A percentile compares a stretch with the other conserved stretches of the same genome.
These are phyloP conservation scores for Cheirogaleus major DNA, from an alignment of 2,797 vertebrate species.

Conservation along the genomic window DNA sequence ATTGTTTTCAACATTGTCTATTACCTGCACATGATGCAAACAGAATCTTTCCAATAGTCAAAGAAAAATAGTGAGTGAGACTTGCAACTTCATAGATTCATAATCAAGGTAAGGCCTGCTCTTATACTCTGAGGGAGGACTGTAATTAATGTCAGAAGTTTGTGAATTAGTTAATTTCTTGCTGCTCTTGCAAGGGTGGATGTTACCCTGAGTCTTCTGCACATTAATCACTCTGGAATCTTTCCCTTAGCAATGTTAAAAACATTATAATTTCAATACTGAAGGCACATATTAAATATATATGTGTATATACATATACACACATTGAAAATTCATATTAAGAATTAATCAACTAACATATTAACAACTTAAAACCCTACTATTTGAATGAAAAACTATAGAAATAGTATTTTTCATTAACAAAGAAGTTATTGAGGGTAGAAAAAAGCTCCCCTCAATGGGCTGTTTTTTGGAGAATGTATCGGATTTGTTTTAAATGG, in stretches of 20 bases:
- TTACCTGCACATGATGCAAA: background rate
- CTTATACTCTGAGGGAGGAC: background rate
- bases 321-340: background rate
- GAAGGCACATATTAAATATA: background rate
- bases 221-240: background rate
- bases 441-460: background rate
- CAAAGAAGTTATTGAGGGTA: background rate
- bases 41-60: background rate
- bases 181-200: background rate
- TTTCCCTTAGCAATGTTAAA: background rate
- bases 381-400: background rate
- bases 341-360: background rate
- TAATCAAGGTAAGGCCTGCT: background rate
- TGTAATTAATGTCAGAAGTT: background rate
- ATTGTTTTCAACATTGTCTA: background rate
- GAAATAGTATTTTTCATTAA: background rate
- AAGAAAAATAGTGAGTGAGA: background rate
- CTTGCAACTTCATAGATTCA: background rate
- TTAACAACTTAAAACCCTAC: background rate
- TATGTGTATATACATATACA: background rate
- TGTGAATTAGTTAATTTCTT: background rate
- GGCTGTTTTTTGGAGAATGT: background rate
- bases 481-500: background rate
- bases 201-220: background rate
- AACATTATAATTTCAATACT: background rate